phyloP scores from a whole-genome alignment of 1,140 invertebrate genomes.

The Batillaria attramentaria region DNA sequence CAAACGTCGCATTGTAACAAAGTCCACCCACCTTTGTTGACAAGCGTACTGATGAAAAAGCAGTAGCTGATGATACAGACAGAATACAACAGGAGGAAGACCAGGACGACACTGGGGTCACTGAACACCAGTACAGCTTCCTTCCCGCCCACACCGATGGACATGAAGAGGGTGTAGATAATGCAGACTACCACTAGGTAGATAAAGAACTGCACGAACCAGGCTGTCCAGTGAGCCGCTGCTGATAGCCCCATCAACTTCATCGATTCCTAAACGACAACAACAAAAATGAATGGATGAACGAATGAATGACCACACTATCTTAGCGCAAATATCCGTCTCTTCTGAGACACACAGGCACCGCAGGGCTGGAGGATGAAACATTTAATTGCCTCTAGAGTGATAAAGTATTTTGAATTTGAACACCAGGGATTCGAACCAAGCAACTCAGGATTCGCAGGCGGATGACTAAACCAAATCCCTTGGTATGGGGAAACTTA shows the following conservation, averaged over 20 bases:
- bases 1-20: too few relatives aligned
- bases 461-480: too few relatives aligned
- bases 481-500: too few relatives aligned
- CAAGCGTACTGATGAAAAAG: conserved; percentile 75
- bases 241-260: conserved; percentile 88
- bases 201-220: conserved; percentile 85
- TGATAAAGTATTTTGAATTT: too few relatives aligned
- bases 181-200: conserved; percentile 78
- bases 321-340: too few relatives aligned
- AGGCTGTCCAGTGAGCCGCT: conserved; percentile 87
- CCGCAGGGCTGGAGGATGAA: too few relatives aligned
- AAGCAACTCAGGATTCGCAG: too few relatives aligned
- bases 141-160: conserved; percentile 57
- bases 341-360: too few relatives aligned
- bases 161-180: conserved; percentile 73
- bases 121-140: conserved; percentile 72
- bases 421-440: too few relatives aligned
- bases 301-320: too few relatives aligned
- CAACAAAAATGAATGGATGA: not conserved
- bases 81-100: conserved; percentile 75
- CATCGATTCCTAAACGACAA: conserved; percentile 82
- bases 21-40: conserved; percentile 76
- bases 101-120: conserved; percentile 72
- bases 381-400: too few relatives aligned
- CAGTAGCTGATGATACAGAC: conserved; percentile 75